phyloP scores from a whole-genome alignment of 1,140 invertebrate genomes.

The Hypsibius dujardini region DNA sequence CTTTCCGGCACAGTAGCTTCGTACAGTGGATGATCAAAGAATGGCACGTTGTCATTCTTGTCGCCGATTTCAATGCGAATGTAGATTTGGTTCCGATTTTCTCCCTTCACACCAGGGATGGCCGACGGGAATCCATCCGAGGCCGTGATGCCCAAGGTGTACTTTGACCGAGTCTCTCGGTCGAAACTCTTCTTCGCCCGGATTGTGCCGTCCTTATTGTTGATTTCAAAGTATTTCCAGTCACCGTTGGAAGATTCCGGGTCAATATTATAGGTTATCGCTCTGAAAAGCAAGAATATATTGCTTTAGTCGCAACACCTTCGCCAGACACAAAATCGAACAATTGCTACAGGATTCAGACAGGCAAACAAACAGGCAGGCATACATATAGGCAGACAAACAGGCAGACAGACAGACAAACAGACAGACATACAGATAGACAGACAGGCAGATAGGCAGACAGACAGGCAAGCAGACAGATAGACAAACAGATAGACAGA shows the following conservation, averaged over 20 bases:
- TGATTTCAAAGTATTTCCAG: constrained; percentile 83
- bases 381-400: too few relatives aligned
- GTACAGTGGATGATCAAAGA: constrained; percentile 85
- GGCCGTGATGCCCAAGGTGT: constrained; percentile 77
- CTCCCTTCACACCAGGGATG: constrained; percentile 54
- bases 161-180: constrained; percentile 82
- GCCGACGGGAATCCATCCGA: constrained; percentile 77
- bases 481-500: too few relatives aligned
- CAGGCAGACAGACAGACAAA: too few relatives aligned
- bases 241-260: constrained; percentile 55
- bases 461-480: too few relatives aligned
- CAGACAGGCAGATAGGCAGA: too few relatives aligned
- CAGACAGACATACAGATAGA: too few relatives aligned
- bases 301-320: constrained; percentile 5
- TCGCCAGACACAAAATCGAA: not conserved
- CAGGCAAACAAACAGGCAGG: too few relatives aligned
- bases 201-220: constrained; percentile 74
- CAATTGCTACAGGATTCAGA: not conserved
- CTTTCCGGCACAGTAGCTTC: constrained; percentile 92
- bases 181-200: constrained; percentile 83
- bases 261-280: constrained; percentile 58
- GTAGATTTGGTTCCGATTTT: constrained; percentile 32
- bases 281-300: not conserved
- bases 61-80: constrained; percentile 73
- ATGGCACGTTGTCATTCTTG: constrained; percentile 78